These are phyloP conservation scores for Gryon sp. DNA, from an alignment of 1,140 invertebrate genomes.

Conservation along the genomic window DNA sequence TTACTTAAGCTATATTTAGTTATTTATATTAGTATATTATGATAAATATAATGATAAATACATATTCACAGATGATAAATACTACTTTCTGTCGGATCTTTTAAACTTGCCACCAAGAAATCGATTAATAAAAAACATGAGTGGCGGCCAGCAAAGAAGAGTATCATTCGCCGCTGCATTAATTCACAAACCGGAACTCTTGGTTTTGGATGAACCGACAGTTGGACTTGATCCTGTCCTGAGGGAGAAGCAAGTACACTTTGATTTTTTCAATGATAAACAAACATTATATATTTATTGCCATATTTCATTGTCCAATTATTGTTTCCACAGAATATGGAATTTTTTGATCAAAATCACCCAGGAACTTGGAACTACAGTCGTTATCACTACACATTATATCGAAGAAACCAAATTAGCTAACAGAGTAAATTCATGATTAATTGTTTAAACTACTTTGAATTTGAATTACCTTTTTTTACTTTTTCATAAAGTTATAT, in stretches of 20 bases:
- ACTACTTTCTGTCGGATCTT: constrained; percentile 85
- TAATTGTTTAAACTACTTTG: background rate
- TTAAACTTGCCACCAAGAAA: constrained; percentile 86
- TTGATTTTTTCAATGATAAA: constrained; percentile 20
- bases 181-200: constrained; percentile 91
- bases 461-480: background rate
- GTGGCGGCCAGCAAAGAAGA: constrained; percentile 93
- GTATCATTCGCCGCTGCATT: constrained; percentile 92
- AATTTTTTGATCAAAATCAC: constrained; percentile 89
- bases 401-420: constrained; percentile 95
- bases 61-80: constrained; percentile 80
- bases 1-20: no score
- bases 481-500: background rate
- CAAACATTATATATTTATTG: constrained; percentile 40
- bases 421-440: constrained; percentile 83
- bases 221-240: constrained; percentile 95
- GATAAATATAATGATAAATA: no score
- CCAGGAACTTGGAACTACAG: constrained; percentile 83
- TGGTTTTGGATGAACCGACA: constrained; percentile 96
- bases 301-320: constrained; percentile 67
- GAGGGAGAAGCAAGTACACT: constrained; percentile 86
- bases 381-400: constrained; percentile 97
- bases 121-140: constrained; percentile 83
- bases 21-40: background rate
- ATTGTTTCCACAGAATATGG: constrained; percentile 91